Evolutionary conservation across 2,113 vertebrate species (phyloP), one percentile per base, ranked within the genome.

Genomic region (Aix galericulata): DNA sequence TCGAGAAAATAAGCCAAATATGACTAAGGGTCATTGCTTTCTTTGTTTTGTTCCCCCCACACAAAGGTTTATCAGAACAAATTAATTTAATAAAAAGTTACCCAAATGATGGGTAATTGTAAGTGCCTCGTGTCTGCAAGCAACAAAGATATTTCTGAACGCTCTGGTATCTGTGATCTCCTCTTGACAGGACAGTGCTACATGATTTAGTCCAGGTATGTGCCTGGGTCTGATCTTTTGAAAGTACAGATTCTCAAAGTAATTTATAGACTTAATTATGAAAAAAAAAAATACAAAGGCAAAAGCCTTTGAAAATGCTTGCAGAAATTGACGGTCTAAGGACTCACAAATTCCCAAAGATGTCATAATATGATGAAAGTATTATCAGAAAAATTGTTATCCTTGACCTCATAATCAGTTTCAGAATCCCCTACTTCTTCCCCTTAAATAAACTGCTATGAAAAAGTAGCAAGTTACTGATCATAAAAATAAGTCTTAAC

Each of bases 141-240:
- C 21, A 52, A 16, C 20, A 40, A 11, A 34, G n/a, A 5, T 7
- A 8, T 23, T 79, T 78, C 67, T 26, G 52, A 69, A 4, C 0
- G 1, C 52, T 86, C 25, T 0, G 1, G 1, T 4, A 21, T 7
- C 52, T 55, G 22, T 6, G 2, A 20, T 29, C 29, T 18, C 52
- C 26, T 23, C 76, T 4, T 48, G 46, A 27, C 26, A 48, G 46
- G 73, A 32, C 53, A 80, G 48, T 58, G 26, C 11, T 52, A 3
- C 0, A 0, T 7, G 8, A 42, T 29, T 60, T 40, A 53, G 48
- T 29, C 59, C 64, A 25, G 7, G 26, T 31, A 3, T 0, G 0
- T 13, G 21, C 9, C 58, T 40, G 15, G 22, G 4, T n/a, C 69
- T 23, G 17, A 26, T 29, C 8, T 36, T 72, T 38, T 12, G 0